Base-by-base conservation (phyloP, 2,113 vertebrate genomes). In the Ammodytes dubius region DNA sequence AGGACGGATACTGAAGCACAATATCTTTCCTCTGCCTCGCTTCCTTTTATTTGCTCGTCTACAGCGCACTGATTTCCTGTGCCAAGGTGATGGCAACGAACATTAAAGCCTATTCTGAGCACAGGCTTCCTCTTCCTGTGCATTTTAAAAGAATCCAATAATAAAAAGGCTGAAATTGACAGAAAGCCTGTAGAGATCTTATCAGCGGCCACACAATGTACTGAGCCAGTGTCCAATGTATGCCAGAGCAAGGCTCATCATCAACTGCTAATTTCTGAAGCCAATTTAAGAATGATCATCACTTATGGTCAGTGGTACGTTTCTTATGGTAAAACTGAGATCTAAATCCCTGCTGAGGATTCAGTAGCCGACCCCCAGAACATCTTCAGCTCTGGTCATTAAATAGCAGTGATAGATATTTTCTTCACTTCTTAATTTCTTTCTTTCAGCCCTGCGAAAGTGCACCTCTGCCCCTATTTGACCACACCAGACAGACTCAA, bases 181-280 rank as follows among this genome's bases (percentile, higher is more conserved):
- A 81, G 82, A 74, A 84, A 77, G 79, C 86, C 87, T 81, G 70
- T 57, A 50, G 87, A 84, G 82, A 92, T 90, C 77, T 87, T 79
- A 86, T 91, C 88, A 86, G 82, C 7, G 42, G 27, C 49, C 64
- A 13, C 75, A 14, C 63, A 71, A 72, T 83, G 81, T 64, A 60
- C 64, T 40, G 66, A 77, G 84, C 77, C 74, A 69, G 70, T 52
- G 88, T 84, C 82, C 77, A 66, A 81, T 56, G 69, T 76, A 50
- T 10, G 70, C 65, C 14, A 0, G 15, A 64, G 64, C 68, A n/a
- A 14, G 37, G 63, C 81, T 87, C 87, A 85, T 87, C 87, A 85
- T 88, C 86, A 85, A 70, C 54, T 72, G 72, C 40, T 57, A 69
- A 85, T 86, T 88, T 88, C 70, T 53, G 45, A 67, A 81, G 64